Evolutionary conservation across 2,797 vertebrate genomes (phyloP).

Genomic region (Vireo griseus): DNA sequence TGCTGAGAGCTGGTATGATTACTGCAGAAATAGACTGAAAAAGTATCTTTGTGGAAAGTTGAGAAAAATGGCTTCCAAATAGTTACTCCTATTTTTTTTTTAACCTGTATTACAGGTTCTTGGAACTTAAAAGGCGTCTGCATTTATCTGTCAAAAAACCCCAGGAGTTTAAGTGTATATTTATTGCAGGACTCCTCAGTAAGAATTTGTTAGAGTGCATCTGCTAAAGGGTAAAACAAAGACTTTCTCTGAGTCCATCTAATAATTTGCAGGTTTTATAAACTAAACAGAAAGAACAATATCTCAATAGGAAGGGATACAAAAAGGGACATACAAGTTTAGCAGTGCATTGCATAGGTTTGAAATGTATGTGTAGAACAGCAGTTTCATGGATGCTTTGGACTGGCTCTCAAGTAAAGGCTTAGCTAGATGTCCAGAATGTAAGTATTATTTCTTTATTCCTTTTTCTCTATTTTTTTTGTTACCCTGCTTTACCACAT

Average conservation of each 20-base stretch:
- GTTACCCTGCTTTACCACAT: neutral
- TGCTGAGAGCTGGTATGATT: neutral
- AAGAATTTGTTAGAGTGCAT: neutral
- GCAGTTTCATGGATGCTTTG: neutral
- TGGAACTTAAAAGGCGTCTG: neutral
- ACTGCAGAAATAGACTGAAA: neutral
- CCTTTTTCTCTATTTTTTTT: neutral
- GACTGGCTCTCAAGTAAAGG: neutral
- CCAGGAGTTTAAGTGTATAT: neutral
- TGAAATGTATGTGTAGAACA: neutral
- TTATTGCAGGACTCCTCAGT: neutral
- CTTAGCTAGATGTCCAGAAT: neutral
- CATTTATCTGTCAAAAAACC: neutral
- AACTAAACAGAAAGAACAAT: neutral
- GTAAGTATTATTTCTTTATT: neutral
- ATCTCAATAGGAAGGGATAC: neutral
- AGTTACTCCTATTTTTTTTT: neutral
- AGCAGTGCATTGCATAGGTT: neutral
- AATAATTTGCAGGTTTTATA: neutral
- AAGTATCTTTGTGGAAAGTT: neutral
- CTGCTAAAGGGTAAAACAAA: neutral
- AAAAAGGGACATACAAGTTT: accelerated
- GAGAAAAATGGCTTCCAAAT: neutral
- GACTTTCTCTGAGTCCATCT: neutral
- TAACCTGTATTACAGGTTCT: neutral